Evolutionary conservation across 2,113 vertebrate genomes (phyloP).

Genomic region (Typhlomys cinereus): DNA sequence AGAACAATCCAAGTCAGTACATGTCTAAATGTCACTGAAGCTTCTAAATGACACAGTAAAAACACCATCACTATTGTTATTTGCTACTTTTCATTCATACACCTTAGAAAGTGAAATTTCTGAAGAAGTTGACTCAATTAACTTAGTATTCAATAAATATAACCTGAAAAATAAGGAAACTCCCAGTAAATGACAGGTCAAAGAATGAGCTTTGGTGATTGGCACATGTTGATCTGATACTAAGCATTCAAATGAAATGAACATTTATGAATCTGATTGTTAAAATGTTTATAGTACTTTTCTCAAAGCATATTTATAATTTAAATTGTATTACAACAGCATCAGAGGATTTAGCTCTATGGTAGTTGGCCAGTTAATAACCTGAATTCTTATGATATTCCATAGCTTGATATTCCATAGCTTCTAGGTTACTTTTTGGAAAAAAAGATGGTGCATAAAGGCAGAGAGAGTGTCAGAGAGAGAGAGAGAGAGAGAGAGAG

Average conservation of each 20-base stretch:
- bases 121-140: background rate
- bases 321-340: no score
- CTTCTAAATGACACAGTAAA: conserved; percentile 50
- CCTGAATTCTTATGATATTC: background rate
- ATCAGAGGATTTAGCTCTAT: background rate
- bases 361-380: background rate
- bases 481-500: no score
- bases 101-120: background rate
- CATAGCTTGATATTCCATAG: no score
- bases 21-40: conserved; percentile 40
- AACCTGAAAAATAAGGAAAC: background rate
- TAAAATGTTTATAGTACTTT: conserved; percentile 19
- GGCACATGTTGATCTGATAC: background rate
- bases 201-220: conserved; percentile 28
- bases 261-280: conserved; percentile 1
- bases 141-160: background rate
- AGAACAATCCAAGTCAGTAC: conserved; percentile 32
- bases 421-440: background rate
- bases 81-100: background rate
- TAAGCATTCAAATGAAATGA: background rate
- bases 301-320: conserved; percentile 18
- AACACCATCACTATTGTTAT: background rate
- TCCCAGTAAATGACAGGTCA: background rate
- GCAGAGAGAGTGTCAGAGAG: background rate
- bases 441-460: background rate